Conservation (phyloP, 2,888 invertebrate genomes). For the Rotaria magnacalcarata region DNA sequence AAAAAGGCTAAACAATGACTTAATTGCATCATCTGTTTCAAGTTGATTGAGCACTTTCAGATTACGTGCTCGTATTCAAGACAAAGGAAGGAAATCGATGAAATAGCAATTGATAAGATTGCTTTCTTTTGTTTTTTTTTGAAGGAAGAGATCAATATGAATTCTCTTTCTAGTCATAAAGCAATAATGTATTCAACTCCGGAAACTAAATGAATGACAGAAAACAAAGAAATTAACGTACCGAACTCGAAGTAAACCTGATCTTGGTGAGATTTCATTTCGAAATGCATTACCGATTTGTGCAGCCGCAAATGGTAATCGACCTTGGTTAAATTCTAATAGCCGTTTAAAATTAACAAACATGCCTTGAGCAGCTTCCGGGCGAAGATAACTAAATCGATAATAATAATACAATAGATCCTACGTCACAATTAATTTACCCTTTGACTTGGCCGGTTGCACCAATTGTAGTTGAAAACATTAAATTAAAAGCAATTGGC, state of each 20-base stretch:
- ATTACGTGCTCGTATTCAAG: too few species aligned
- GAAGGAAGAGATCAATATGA: too few species aligned
- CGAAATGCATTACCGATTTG: conserved; percentile 47
- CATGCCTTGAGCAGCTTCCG: conserved; percentile 48
- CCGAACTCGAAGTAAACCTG: conserved; percentile 43
- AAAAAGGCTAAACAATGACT: too few species aligned
- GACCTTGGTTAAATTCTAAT: conserved; percentile 45
- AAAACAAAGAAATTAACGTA: not conserved
- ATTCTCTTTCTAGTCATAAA: too few species aligned
- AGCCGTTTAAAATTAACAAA: conserved; percentile 46
- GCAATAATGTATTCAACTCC: too few species aligned
- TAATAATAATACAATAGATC: not conserved
- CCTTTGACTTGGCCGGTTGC: conserved; percentile 89
- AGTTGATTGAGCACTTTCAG: too few species aligned
- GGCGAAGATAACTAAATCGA: conserved; percentile 40
- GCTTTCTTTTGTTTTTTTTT: too few species aligned
- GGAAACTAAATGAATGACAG: too few species aligned
- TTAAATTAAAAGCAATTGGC: conserved; percentile 95
- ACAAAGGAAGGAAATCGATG: too few species aligned
- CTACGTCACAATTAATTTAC: conserved; percentile 53
- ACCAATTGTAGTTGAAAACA: conserved; percentile 96
- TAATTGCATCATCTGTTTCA: too few species aligned
- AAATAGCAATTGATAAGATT: too few species aligned
- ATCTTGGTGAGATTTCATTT: conserved; percentile 47
- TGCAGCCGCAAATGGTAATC: conserved; percentile 46